A percentile compares a stretch with the other conserved stretches of the same genome.
Conservation (phyloP, 1,140 invertebrate species). For the Bilobella aurantiaca region DNA sequence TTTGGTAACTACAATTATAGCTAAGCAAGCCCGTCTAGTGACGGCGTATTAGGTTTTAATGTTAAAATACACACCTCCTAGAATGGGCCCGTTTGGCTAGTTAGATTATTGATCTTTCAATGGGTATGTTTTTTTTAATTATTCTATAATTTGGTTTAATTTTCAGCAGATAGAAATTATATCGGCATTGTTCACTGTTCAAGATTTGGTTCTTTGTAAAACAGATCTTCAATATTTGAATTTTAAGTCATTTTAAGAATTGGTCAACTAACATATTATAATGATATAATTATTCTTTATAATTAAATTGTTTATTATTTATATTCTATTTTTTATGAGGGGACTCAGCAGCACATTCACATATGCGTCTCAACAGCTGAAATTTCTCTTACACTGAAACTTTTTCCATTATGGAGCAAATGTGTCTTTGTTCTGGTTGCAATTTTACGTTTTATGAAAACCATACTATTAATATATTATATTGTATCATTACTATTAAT, state of each 20-base stretch:
- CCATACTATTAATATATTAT: too few relatives aligned
- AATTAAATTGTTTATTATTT: slow-evolving; percentile 11
- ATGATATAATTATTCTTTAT: neutral
- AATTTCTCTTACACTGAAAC: slow-evolving; percentile 27
- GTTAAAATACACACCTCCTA: neutral
- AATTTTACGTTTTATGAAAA: too few relatives aligned
- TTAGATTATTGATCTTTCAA: too few relatives aligned
- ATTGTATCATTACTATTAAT: too few relatives aligned
- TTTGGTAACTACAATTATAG: neutral
- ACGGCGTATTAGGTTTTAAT: neutral
- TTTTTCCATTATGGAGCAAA: neutral
- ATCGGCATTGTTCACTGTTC: too few relatives aligned
- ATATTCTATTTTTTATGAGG: slow-evolving; percentile 31
- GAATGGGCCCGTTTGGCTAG: too few relatives aligned
- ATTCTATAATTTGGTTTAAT: neutral
- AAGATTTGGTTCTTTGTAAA: slow-evolving; percentile 46
- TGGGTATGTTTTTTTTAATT: too few relatives aligned
- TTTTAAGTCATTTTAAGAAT: slow-evolving; percentile 33
- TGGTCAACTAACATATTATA: neutral
- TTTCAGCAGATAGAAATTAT: slow-evolving; percentile 10
- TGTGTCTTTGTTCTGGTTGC: too few relatives aligned
- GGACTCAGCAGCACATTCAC: slow-evolving; percentile 28
- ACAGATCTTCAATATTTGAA: slow-evolving; percentile 41
- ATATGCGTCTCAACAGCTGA: slow-evolving; percentile 35
- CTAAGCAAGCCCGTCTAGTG: neutral